Conservation (phyloP, 2,113 vertebrate genomes). For the Nycticebus coucang region DNA sequence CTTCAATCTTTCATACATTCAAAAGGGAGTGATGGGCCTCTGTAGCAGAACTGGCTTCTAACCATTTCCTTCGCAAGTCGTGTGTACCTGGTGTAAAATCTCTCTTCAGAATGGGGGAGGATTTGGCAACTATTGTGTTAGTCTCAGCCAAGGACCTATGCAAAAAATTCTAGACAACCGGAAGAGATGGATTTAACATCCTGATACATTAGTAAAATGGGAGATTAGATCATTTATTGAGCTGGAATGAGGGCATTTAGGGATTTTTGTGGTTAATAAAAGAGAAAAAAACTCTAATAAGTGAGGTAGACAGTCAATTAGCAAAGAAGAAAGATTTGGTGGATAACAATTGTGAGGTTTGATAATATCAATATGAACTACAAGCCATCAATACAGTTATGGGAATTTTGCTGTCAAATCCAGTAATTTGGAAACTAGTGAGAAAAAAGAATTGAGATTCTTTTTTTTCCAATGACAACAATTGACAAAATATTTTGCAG, state of each 20-base stretch:
- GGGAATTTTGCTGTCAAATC: conserved; percentile 44
- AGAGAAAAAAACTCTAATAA: conserved; percentile 54
- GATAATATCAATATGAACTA: conserved; percentile 9
- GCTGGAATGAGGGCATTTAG: conserved; percentile 56
- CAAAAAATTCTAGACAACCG: conserved; percentile 70
- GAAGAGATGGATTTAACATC: conserved; percentile 72
- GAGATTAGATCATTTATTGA: conserved; percentile 71
- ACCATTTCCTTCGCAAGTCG: conserved; percentile 26
- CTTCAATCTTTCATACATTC: background rate
- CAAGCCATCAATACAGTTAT: conserved; percentile 22
- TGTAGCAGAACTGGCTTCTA: conserved; percentile 22
- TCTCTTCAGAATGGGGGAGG: conserved; percentile 39
- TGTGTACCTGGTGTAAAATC: conserved; percentile 48
- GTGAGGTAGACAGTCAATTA: conserved; percentile 58
- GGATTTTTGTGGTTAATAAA: conserved; percentile 74
- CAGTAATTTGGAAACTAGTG: background rate
- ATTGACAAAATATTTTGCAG: background rate
- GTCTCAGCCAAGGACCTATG: conserved; percentile 59
- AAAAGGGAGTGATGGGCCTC: background rate
- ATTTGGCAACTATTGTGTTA: conserved; percentile 53
- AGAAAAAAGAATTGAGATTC: background rate
- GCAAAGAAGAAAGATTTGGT: conserved; percentile 15
- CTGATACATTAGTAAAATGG: conserved; percentile 73
- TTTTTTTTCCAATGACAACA: background rate
- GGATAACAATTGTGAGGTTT: conserved; percentile 36